Evolutionary conservation across 2,888 invertebrate genomes (phyloP).

Genomic region (Ischnura elegans): DNA sequence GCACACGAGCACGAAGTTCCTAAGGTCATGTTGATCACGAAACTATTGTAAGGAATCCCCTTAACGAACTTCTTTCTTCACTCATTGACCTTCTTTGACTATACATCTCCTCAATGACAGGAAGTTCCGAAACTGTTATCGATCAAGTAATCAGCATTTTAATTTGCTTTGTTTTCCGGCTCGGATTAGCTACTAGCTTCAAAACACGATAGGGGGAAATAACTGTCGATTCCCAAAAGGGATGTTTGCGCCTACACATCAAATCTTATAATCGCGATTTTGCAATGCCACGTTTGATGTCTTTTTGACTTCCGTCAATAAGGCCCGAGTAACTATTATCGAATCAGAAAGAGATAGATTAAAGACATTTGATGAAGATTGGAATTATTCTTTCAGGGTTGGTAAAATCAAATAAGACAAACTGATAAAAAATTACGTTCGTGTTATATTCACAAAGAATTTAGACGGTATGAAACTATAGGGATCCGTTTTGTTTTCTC

Average conservation of each 20-base stretch:
- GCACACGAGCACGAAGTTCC: neutral
- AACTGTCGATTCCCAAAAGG: neutral
- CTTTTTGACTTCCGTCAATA: too few relatives aligned
- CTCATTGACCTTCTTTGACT: neutral
- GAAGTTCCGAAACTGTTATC: neutral
- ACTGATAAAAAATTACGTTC: too few relatives aligned
- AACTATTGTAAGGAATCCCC: neutral
- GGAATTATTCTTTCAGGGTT: too few relatives aligned
- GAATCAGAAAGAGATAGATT: too few relatives aligned
- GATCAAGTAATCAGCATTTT: neutral
- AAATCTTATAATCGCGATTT: neutral
- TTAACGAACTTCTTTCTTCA: neutral
- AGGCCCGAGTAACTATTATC: too few relatives aligned
- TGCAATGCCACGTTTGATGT: too few relatives aligned
- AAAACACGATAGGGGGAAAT: neutral
- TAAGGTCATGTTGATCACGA: neutral
- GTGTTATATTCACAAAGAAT: too few relatives aligned
- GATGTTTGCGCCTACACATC: neutral
- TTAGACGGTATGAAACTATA: too few relatives aligned
- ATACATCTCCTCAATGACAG: neutral
- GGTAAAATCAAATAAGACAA: too few relatives aligned
- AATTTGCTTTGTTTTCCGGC: neutral
- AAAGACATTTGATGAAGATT: too few relatives aligned
- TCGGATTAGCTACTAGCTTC: neutral
- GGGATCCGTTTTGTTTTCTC: too few relatives aligned